Evolutionary conservation across 2,888 invertebrate genomes (phyloP).

Genomic region (Cheiracanthium punctorium): DNA sequence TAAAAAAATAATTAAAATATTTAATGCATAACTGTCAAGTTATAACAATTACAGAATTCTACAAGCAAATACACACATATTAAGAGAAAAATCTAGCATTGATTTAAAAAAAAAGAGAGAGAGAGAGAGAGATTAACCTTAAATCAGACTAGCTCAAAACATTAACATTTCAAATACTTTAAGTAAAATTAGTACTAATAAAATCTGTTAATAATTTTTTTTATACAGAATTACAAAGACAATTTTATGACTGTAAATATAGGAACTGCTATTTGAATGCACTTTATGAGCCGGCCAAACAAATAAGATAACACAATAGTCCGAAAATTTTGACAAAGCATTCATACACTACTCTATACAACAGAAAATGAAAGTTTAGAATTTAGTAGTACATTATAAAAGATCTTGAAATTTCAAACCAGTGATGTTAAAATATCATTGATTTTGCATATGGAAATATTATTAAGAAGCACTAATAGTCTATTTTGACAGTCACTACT

Average conservation of each 20-base stretch:
- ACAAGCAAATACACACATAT: too few species aligned
- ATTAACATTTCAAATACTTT: too few species aligned
- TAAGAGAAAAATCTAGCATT: too few species aligned
- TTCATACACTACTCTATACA: not conserved
- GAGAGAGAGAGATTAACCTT: not conserved
- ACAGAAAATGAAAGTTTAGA: not conserved
- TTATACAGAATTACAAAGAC: not conserved
- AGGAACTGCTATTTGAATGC: not conserved
- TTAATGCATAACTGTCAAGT: too few species aligned
- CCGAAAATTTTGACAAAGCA: not conserved
- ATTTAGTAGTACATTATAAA: not conserved
- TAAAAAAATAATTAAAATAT: too few species aligned
- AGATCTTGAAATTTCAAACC: not conserved
- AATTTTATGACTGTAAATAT: not conserved
- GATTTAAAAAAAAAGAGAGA: too few species aligned
- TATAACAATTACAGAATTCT: too few species aligned
- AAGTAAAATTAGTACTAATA: not conserved
- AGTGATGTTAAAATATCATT: slow-evolving; percentile 7
- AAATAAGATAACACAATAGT: not conserved
- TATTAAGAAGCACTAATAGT: not conserved
- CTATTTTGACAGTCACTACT: not conserved
- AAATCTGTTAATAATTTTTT: not conserved
- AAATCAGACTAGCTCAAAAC: too few species aligned
- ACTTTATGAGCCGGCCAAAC: not conserved
- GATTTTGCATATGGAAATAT: not conserved